Evolutionary conservation across 2,888 invertebrate species (phyloP).

Genomic region (Alviniconcha strummeri): DNA sequence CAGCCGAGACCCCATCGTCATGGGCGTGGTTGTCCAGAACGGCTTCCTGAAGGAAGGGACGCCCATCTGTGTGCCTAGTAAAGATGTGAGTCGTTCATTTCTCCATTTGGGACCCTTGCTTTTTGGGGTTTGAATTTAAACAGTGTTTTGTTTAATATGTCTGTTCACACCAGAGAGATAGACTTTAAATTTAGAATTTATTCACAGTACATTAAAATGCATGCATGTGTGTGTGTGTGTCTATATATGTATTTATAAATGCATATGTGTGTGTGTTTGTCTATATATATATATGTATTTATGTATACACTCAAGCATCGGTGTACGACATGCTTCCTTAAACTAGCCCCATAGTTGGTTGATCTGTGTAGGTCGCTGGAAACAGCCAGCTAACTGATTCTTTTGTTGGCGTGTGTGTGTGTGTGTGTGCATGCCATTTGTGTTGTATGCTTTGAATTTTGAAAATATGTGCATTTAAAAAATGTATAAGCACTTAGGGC

Average conservation of each 20-base stretch:
- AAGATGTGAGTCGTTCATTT: slow-evolving; percentile 80
- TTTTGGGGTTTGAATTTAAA: neutral
- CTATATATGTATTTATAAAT: neutral
- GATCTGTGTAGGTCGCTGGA: no score
- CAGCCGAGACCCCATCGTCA: slow-evolving; percentile 97
- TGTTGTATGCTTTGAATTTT: no score
- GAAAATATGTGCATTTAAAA: no score
- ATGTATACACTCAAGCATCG: no score
- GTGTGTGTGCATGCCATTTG: no score
- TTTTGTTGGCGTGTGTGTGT: no score
- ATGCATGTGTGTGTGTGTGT: neutral
- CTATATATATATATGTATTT: no score
- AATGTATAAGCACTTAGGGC: no score
- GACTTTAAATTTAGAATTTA: neutral
- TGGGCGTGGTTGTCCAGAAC: slow-evolving; percentile 95
- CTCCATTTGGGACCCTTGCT: neutral
- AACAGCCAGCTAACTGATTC: no score
- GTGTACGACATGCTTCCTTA: no score
- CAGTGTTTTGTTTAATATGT: neutral
- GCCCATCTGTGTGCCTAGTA: slow-evolving; percentile 96
- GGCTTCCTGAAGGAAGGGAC: slow-evolving; percentile 97
- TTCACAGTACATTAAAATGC: neutral
- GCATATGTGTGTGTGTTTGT: neutral
- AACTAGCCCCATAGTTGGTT: no score
- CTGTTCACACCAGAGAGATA: neutral